Base-by-base conservation (phyloP, 2,888 invertebrate genomes). In the Didymodactylos carnosus region DNA sequence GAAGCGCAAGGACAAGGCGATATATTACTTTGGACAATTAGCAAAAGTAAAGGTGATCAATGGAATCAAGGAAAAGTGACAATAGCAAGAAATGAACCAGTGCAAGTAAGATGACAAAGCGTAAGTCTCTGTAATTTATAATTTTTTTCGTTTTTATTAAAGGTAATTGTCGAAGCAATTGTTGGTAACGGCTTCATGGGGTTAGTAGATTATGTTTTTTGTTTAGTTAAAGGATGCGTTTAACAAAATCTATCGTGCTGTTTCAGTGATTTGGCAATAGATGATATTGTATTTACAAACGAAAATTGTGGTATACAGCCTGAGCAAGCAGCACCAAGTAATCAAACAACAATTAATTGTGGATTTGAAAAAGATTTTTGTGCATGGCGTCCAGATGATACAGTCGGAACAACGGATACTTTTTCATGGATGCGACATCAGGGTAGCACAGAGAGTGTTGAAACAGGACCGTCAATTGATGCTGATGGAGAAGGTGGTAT, bases 1-100 rank as follows among this genome's bases (percentile, higher is more conserved):
- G n/a, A n/a, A n/a, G n/a, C n/a, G n/a, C n/a, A n/a, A n/a, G n/a
- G n/a, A n/a, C n/a, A n/a, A n/a, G n/a, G n/a, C n/a, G n/a, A n/a
- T n/a, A n/a, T n/a, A n/a, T n/a, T n/a, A n/a, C n/a, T n/a, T n/a
- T 81, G 81, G 81, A 75, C 77, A 16, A 73, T 80, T 35, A 77
- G 75, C 41, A 80, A 79, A 13, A 76, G 78, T 73, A 78, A 78
- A n/a, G 76, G 76, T 41, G 72, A 76, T 41, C 39, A 27, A 14
- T 75, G 75, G 75, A 27, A 72, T 23, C 51, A 41, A 39, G 75
- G 72, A 23, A 72, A 70, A 23, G 70, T 75, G 11, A 75, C 75
- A 13, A 25, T 75, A n/a, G 8, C 16, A 41, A 74, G 69, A 39
- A 16, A 25, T 25, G 16, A 16, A 27, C 27, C n/a, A 27, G 27